Evolutionary conservation across 92 coral and sea anemone species (phyloP).

Genomic region (Zoanthus sansibaricus): DNA sequence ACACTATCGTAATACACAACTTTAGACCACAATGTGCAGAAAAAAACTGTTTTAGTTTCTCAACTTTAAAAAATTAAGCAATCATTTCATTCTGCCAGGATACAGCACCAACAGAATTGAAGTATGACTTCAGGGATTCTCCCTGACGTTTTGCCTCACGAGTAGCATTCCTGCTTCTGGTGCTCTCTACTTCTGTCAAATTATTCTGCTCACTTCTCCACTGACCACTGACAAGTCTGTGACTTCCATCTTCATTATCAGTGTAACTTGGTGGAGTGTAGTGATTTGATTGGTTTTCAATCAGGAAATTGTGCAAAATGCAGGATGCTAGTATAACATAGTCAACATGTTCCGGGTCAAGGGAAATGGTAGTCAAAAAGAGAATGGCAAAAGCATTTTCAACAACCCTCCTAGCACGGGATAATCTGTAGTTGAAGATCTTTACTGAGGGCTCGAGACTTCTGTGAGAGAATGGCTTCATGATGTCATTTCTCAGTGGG

Average conservation of each 20-base stretch:
- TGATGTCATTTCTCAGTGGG: constrained; percentile 43
- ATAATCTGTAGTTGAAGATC: constrained; percentile 58
- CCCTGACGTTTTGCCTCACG: constrained; percentile 50
- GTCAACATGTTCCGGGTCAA: constrained; percentile 43
- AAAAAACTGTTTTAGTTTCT: constrained; percentile 31
- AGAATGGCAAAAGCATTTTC: constrained; percentile 59
- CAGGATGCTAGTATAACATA: constrained; percentile 49
- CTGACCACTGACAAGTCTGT: constrained; percentile 35
- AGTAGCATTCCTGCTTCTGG: constrained; percentile 50
- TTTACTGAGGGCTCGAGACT: constrained; percentile 43
- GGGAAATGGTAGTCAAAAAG: constrained; percentile 48
- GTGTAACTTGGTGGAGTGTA: constrained; percentile 45
- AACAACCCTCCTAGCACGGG: constrained; percentile 52
- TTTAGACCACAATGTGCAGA: constrained; percentile 41
- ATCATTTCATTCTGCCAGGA: constrained; percentile 55
- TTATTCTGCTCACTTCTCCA: constrained; percentile 39
- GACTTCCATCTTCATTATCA: constrained; percentile 42
- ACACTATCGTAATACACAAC: constrained; percentile 29
- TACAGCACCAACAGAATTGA: constrained; percentile 48
- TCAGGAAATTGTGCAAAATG: constrained; percentile 56
- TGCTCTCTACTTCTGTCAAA: constrained; percentile 37
- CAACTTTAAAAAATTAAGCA: constrained; percentile 22
- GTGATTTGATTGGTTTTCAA: constrained; percentile 46
- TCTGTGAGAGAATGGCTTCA: constrained; percentile 54
- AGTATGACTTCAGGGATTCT: constrained; percentile 37